These are phyloP conservation scores for Luperina testacea DNA, from an alignment of 2,888 invertebrate species.

Conservation along the genomic window DNA sequence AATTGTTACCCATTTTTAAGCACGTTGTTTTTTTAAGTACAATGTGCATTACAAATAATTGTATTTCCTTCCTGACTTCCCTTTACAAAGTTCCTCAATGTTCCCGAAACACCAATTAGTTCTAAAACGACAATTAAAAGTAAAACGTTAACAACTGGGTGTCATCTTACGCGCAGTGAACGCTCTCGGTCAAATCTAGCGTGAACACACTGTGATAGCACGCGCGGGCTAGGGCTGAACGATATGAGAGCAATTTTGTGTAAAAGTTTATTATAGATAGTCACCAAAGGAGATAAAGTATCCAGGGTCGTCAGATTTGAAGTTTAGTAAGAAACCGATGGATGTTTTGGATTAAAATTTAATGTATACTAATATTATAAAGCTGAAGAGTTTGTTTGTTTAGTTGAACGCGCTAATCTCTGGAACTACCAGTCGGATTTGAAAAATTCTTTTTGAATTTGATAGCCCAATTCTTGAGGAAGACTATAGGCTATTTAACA, in stretches of 20 bases:
- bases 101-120: constrained; percentile 40
- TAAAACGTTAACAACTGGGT: constrained; percentile 32
- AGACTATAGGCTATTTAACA: too few species aligned
- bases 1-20: not conserved
- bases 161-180: constrained; percentile 38
- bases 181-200: constrained; percentile 54
- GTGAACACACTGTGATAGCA: constrained; percentile 44
- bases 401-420: too few species aligned
- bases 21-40: not conserved
- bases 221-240: constrained; percentile 25
- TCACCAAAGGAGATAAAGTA: too few species aligned
- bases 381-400: too few species aligned
- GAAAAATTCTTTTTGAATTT: too few species aligned
- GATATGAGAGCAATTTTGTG: not conserved
- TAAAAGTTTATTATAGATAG: too few species aligned
- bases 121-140: constrained; percentile 51
- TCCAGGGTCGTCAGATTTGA: too few species aligned
- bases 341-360: too few species aligned
- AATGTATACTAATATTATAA: too few species aligned
- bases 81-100: not conserved
- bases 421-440: too few species aligned
- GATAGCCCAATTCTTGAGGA: too few species aligned
- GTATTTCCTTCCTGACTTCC: not conserved
- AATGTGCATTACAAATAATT: not conserved
- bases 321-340: too few species aligned